Base-by-base conservation (phyloP, 2,797 vertebrate species). In the Sebastiscus albofasciatus region DNA sequence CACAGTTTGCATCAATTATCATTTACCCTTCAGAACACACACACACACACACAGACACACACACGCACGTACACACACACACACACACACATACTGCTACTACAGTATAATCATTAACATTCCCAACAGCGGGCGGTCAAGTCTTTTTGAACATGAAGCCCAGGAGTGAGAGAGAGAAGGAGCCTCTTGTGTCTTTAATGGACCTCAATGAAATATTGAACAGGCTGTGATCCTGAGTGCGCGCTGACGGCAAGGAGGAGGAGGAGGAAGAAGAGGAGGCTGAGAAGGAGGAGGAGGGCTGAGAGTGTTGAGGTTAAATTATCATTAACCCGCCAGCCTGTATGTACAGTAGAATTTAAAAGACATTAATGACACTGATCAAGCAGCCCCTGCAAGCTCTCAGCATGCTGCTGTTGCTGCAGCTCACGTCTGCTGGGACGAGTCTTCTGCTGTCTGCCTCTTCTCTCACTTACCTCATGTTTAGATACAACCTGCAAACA, bases 171-270 rank as follows among this genome's bases (percentile, higher is more conserved):
- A 69, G 18, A 18, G 42, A 18, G 42, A 79, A 29, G 64, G 54
- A 75, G 66, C 58, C 73, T 81, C 67, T 64, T 67, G 72, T 84
- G 79, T 83, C 83, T 87, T 92, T 89, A 84, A 86, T 92, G 86
- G 86, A 86, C 33, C 69, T 77, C 73, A 8, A 89, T 93, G 59
- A 94, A 91, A 93, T 90, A 90, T 93, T 90, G 83, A 93, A 72
- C 83, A 88, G 67, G 33, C 81, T 77, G 33, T 5, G 42, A 80
- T 87, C 72, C 52, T 72, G 72, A 75, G 39, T 12, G 11, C 64
- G 24, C 71, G 54, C 77, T 83, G 72, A 77, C 10, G 16, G 61
- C 20, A 27, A 74, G 67, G 64, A 33, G 34, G 42, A 60, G 60
- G 31, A 83, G 64, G 64, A 39, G 27, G 60, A 67, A 46, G 58